phyloP scores from a whole-genome alignment of 1,140 invertebrate genomes.

The Zaprionus ghesquierei region DNA sequence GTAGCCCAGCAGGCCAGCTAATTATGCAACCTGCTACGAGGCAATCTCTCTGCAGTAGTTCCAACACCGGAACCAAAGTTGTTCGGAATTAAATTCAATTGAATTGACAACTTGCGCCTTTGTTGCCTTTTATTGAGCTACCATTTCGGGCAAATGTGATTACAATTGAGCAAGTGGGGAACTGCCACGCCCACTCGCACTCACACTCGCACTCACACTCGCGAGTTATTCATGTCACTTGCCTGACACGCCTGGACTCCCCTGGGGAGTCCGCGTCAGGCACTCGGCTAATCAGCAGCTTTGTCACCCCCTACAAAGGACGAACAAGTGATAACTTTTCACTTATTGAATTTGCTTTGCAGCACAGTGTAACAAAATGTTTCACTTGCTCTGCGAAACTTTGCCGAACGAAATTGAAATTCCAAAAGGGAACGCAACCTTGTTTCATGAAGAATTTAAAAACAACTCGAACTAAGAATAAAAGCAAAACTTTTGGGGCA shows the following conservation, averaged over 20 bases:
- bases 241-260: slow-evolving; percentile 12
- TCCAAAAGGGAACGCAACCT: neutral
- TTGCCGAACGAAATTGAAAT: slow-evolving; percentile 36
- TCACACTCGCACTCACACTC: too few relatives aligned
- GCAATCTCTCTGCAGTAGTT: slow-evolving; percentile 15
- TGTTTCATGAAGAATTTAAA: slow-evolving; percentile 21
- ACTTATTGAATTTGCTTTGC: slow-evolving; percentile 48
- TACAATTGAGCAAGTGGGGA: slow-evolving; percentile 15
- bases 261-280: neutral
- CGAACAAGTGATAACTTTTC: slow-evolving; percentile 30
- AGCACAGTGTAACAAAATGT: slow-evolving; percentile 34
- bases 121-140: slow-evolving; percentile 37
- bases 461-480: slow-evolving; percentile 7
- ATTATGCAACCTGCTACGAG: slow-evolving; percentile 25
- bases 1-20: slow-evolving; percentile 16
- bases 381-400: slow-evolving; percentile 29
- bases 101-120: slow-evolving; percentile 41
- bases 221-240: slow-evolving; percentile 47
- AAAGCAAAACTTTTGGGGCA: slow-evolving; percentile 10
- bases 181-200: slow-evolving; percentile 2
- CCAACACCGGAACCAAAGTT: slow-evolving; percentile 24
- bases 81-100: slow-evolving; percentile 38
- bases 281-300: slow-evolving; percentile 41
- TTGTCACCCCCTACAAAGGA: slow-evolving; percentile 10
- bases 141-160: slow-evolving; percentile 43